Evolutionary conservation across 2,888 invertebrate genomes (phyloP).

Genomic region (Megalurothrips usitatus): DNA sequence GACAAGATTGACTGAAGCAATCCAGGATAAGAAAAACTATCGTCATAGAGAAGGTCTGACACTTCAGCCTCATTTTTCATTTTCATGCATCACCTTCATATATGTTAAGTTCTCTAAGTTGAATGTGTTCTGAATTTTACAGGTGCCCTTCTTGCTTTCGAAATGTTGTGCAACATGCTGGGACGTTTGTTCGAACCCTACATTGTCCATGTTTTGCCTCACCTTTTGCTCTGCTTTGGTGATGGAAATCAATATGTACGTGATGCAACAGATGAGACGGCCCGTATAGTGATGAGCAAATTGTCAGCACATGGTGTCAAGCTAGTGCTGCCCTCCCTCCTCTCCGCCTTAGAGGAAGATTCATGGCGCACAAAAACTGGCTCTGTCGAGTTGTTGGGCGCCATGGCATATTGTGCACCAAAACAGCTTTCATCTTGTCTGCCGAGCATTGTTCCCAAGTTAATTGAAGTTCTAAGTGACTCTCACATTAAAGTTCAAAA

Average conservation of each 20-base stretch:
- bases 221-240: constrained; percentile 93
- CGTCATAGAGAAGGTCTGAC: constrained; percentile 84
- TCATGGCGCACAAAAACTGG: constrained; percentile 98
- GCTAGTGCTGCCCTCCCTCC: constrained; percentile 86
- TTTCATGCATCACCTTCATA: background rate
- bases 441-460: constrained; percentile 95
- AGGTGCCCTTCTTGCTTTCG: constrained; percentile 94
- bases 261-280: constrained; percentile 93
- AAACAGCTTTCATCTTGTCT: constrained; percentile 96
- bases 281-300: constrained; percentile 91
- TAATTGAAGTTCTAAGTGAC: constrained; percentile 94
- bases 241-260: constrained; percentile 94
- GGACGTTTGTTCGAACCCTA: constrained; percentile 98
- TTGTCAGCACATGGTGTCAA: constrained; percentile 97
- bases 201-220: constrained; percentile 93
- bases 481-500: constrained; percentile 96
- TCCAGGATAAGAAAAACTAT: constrained; percentile 95
- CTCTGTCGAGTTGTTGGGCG: constrained; percentile 90
- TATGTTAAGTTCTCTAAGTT: constrained; percentile 24
- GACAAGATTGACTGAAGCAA: constrained; percentile 85
- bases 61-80: background rate
- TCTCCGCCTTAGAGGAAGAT: constrained; percentile 92
- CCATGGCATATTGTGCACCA: constrained; percentile 99
- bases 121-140: constrained; percentile 37
- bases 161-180: constrained; percentile 91